A percentile compares a stretch with the other conserved stretches of the same genome.
Conservation (phyloP, 2,113 vertebrate genomes). For the Anoura caudifer region DNA sequence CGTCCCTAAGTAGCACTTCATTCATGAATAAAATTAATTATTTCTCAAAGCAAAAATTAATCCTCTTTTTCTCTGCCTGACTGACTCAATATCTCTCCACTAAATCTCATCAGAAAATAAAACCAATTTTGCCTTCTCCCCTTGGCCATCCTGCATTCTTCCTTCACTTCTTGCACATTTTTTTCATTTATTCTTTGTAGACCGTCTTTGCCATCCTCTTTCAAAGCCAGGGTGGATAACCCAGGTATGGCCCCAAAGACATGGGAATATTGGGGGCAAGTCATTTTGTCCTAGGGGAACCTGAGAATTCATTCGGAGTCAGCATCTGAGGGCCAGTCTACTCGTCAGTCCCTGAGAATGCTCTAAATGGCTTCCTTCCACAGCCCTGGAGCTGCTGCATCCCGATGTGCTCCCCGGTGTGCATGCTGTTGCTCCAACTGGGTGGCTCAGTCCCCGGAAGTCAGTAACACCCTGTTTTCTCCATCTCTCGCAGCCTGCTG, state of each 20-base stretch:
- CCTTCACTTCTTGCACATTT: neutral
- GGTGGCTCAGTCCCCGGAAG: neutral
- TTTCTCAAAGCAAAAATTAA: slow-evolving; percentile 69
- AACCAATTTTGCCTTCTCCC: neutral
- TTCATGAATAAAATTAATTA: slow-evolving; percentile 73
- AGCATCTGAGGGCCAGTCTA: neutral
- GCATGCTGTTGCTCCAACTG: neutral
- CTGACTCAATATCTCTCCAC: slow-evolving; percentile 49
- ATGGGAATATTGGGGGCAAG: neutral
- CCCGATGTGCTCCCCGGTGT: neutral
- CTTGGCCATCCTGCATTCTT: neutral
- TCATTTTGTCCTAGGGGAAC: neutral
- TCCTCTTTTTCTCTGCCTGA: slow-evolving; percentile 56
- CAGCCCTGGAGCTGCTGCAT: neutral
- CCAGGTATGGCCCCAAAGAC: neutral
- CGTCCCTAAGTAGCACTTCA: slow-evolving; percentile 34
- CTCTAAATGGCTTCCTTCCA: neutral
- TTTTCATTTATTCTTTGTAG: neutral
- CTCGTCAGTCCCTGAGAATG: neutral
- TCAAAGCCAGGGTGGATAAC: neutral
- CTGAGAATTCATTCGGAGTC: neutral
- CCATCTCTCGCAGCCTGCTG: neutral
- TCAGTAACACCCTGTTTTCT: neutral
- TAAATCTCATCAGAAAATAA: slow-evolving; percentile 60
- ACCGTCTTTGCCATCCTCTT: neutral